Base-by-base conservation (phyloP, 2,113 vertebrate genomes). In the Anolis carolinensis region DNA sequence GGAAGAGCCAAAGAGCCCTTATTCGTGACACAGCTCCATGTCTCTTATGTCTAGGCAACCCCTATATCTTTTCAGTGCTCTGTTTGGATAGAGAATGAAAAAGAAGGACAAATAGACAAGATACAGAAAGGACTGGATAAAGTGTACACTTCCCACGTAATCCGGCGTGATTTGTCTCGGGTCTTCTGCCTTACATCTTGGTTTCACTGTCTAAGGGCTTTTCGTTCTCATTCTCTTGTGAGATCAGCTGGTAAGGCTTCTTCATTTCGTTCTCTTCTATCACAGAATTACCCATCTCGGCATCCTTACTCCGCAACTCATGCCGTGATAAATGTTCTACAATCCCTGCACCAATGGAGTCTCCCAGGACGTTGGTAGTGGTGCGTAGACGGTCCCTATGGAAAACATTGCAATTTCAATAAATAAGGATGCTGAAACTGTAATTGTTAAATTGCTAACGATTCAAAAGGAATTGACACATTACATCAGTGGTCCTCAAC, bases 291-390 rank as follows among this genome's bases (percentile, higher is more conserved):
- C 97, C 97, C 93, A 97, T 95, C 87, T 98, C 98, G 0, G 94
- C 93, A 87, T 99, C 98, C 32, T 87, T 95, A 39, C 89, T 96
- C 89, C 97, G 95, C 84, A 99, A 92, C 92, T 99, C 99, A 0
- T 98, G 97, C 30, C 97, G 95, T 25, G 98, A 99, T 93, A 99
- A 95, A 85, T 99, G 97, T 90, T 98, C 98, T 11, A 99, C 97
- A 25, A 99, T 99, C 13, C 98, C 99, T 0, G 99, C 98, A 13
- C 99, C 98, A 0, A 99, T 97, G 6, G 99, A 99, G 91, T 99
- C 99, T 89, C 99, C 99, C 21, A 99, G 93, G 34, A 99, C 99
- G 0, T 99, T 99, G 59, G 98, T 99, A 79, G 95, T 97, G 84
- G 99, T 99, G 52, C 99, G 97, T 52, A 99, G 95, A 78, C 99